Conservation (phyloP, 35 echinoderm and acorn worm species). For the Strongylocentrotus purpuratus region DNA sequence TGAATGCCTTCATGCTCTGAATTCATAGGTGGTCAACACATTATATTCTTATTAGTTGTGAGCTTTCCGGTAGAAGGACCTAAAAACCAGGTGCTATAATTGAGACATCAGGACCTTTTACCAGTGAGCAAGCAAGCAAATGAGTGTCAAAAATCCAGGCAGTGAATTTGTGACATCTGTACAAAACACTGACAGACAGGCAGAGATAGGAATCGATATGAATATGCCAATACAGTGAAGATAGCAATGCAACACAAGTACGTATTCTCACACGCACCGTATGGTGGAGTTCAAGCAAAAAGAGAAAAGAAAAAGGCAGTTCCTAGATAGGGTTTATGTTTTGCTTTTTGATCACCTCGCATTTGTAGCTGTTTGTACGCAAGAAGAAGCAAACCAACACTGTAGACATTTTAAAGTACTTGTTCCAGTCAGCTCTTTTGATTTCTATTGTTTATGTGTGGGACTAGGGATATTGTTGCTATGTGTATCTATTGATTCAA, state of each 20-base stretch:
- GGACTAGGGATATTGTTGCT: constrained; percentile 32
- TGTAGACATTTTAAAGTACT: constrained; percentile 17
- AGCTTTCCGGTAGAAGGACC: not conserved
- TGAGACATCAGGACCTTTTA: not conserved
- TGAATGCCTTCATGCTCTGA: not conserved
- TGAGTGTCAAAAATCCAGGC: not conserved
- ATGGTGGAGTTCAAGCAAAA: not conserved
- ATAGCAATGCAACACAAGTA: not conserved
- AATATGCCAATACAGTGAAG: not conserved
- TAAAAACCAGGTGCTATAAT: not conserved
- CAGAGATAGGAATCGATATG: not conserved
- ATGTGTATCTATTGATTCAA: constrained; percentile 40
- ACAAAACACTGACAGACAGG: not conserved
- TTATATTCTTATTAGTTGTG: not conserved
- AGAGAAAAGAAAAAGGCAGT: not conserved
- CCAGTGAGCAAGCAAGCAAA: not conserved
- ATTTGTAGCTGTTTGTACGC: constrained; percentile 21
- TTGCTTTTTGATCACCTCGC: not conserved
- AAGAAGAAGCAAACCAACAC: not conserved
- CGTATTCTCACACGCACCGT: not conserved
- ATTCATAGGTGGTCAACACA: not conserved
- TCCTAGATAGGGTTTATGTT: not conserved
- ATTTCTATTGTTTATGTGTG: constrained; percentile 38
- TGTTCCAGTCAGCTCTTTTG: not conserved
- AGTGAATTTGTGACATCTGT: not conserved